These are phyloP conservation scores for Gambelia wislizenii DNA, from an alignment of 2,797 vertebrate genomes.

Conservation along the genomic window DNA sequence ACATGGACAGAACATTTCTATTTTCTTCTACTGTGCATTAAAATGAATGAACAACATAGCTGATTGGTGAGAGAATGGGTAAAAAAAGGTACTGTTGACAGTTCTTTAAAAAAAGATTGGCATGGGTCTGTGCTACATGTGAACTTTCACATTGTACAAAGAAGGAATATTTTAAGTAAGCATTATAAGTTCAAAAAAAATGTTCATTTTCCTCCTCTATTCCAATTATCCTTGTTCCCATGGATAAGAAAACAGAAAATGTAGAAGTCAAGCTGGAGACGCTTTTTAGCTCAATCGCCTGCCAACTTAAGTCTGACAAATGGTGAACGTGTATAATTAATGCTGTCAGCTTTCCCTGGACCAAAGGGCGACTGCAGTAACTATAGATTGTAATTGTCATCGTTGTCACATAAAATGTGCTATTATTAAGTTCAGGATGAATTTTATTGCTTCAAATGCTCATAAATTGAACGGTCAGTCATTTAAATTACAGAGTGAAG, in stretches of 20 bases:
- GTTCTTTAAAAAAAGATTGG: conserved; percentile 39
- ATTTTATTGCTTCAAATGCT: conserved; percentile 87
- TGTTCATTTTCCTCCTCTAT: conserved; percentile 72
- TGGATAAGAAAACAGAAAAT: conserved; percentile 86
- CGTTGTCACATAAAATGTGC: conserved; percentile 90
- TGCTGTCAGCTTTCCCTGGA: conserved; percentile 81
- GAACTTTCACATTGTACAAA: conserved; percentile 39
- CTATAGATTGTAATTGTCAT: conserved; percentile 91
- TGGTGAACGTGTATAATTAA: conserved; percentile 85
- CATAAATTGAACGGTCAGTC: conserved; percentile 89
- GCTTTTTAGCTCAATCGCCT: conserved; percentile 80
- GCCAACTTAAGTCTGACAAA: conserved; percentile 88
- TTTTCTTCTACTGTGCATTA: conserved; percentile 40
- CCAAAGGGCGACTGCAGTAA: conserved; percentile 83
- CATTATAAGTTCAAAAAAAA: conserved; percentile 61
- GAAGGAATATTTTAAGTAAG: conserved; percentile 57
- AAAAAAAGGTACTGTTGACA: conserved; percentile 53
- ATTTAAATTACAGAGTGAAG: conserved; percentile 86
- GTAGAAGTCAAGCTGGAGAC: conserved; percentile 82
- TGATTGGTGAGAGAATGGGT: conserved; percentile 35
- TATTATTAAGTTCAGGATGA: conserved; percentile 89
- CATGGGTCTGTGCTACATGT: conserved; percentile 42
- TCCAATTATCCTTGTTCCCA: conserved; percentile 86
- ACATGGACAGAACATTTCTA: conserved; percentile 34
- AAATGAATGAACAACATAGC: conserved; percentile 52